These are phyloP conservation scores for Mythimna albipuncta DNA, from an alignment of 2,888 invertebrate genomes.

Conservation along the genomic window DNA sequence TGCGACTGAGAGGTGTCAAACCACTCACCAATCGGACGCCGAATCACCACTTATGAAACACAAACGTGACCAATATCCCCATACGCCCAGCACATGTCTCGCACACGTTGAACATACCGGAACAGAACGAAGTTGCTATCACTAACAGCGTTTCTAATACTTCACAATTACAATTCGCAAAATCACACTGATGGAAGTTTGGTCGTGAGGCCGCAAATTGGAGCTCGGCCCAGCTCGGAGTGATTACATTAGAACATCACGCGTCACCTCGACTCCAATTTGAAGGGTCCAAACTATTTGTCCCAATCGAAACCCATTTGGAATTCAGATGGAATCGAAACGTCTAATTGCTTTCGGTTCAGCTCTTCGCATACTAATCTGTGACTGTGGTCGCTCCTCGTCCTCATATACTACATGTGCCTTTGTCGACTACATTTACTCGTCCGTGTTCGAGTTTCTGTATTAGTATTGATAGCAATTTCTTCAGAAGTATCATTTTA, in stretches of 20 bases:
- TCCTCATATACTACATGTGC: conserved; percentile 45
- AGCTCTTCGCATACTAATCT: conserved; percentile 78
- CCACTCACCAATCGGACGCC: conserved; percentile 22
- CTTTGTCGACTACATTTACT: conserved; percentile 35
- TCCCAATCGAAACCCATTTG: conserved; percentile 76
- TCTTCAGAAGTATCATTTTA: conserved; percentile 7
- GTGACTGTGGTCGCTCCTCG: conserved; percentile 52
- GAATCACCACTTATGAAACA: conserved; percentile 35
- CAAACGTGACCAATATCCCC: conserved; percentile 29
- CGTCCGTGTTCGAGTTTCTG: conserved; percentile 4
- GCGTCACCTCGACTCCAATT: conserved; percentile 70
- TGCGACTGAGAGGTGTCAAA: conserved; percentile 19
- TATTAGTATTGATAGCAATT: conserved; percentile 1
- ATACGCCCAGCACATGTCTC: background rate
- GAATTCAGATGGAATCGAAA: conserved; percentile 80
- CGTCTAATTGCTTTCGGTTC: conserved; percentile 83
- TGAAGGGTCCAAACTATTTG: conserved; percentile 69
- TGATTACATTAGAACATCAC: conserved; percentile 71
- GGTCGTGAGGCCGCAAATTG: conserved; percentile 58
- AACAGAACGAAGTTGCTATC: conserved; percentile 3
- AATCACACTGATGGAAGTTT: conserved; percentile 63
- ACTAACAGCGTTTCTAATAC: conserved; percentile 31
- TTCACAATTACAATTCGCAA: conserved; percentile 58
- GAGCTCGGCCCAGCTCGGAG: conserved; percentile 46
- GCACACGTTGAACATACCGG: background rate